A percentile compares a stretch with the other conserved stretches of the same genome.
Conservation (phyloP, 2,797 vertebrate genomes). For the Eleutherodactylus coqui region DNA sequence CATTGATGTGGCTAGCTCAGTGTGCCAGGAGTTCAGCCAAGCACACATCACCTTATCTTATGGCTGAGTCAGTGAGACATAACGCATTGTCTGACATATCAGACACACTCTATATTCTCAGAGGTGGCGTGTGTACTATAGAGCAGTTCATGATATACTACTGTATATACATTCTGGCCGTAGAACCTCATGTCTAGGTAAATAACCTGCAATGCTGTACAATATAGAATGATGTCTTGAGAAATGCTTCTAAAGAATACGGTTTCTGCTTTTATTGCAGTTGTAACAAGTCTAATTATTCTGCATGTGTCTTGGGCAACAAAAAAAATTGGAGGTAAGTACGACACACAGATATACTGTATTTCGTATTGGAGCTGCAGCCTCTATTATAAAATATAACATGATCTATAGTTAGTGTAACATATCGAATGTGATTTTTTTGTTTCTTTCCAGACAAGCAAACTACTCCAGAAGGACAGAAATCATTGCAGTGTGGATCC, state of each 20-base stretch:
- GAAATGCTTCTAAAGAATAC: constrained; percentile 63
- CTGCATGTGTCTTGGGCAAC: constrained; percentile 95
- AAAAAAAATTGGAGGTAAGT: constrained; percentile 86
- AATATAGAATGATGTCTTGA: not conserved
- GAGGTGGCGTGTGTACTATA: not conserved
- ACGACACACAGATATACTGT: not conserved
- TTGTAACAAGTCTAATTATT: constrained; percentile 99
- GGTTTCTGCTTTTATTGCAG: constrained; percentile 79
- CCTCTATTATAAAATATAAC: not conserved
- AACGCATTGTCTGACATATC: constrained; percentile 60
- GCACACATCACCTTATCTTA: constrained; percentile 42
- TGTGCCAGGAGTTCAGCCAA: constrained; percentile 40
- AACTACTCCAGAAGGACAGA: constrained; percentile 92
- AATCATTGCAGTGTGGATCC: constrained; percentile 93
- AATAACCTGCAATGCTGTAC: constrained; percentile 25
- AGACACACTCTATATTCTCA: constrained; percentile 45
- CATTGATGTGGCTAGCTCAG: not conserved
- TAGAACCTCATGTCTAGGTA: constrained; percentile 4
- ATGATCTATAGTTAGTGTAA: not conserved
- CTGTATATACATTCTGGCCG: not conserved
- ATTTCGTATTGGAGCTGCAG: not conserved
- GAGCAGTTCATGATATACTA: not conserved
- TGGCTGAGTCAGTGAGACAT: constrained; percentile 47
- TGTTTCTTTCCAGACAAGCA: constrained; percentile 82
- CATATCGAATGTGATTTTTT: constrained; percentile 53